Evolutionary conservation across 2,113 vertebrate genomes (phyloP).

Genomic region (Apodemus speciosus): DNA sequence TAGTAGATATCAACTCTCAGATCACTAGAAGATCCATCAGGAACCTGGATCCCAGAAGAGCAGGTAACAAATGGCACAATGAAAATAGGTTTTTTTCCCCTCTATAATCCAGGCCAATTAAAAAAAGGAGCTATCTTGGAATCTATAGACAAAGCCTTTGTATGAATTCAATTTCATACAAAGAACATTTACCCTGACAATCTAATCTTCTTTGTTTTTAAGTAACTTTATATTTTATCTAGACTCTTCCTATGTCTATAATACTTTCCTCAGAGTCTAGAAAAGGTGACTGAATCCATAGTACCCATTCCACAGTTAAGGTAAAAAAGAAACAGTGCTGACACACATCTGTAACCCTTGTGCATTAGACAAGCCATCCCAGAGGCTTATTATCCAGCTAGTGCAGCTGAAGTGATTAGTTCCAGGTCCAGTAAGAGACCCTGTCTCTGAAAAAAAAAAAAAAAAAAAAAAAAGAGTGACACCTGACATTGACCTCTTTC

Average conservation of each 20-base stretch:
- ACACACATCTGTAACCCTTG: not conserved
- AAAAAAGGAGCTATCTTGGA: not conserved
- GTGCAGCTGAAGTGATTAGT: not conserved
- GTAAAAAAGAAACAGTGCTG: not conserved
- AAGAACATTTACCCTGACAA: not conserved
- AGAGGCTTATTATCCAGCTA: not conserved
- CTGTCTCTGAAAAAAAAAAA: not conserved
- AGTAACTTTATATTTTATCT: constrained; percentile 22
- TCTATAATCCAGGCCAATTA: constrained; percentile 22
- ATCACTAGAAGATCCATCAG: constrained; percentile 36
- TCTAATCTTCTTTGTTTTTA: constrained; percentile 4
- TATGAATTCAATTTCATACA: constrained; percentile 50
- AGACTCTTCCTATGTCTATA: not conserved
- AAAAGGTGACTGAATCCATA: constrained; percentile 3
- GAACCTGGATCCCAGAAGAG: constrained; percentile 1
- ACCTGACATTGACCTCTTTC: not conserved
- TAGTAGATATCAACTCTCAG: constrained; percentile 2
- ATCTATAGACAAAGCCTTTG: constrained; percentile 14
- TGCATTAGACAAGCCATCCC: not conserved
- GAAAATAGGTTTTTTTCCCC: constrained; percentile 29
- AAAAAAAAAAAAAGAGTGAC: no score
- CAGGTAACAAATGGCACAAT: not conserved
- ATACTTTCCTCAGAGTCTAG: not conserved
- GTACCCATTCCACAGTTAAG: not conserved
- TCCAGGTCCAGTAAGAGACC: not conserved